Evolutionary conservation across 2,888 invertebrate species (phyloP).

Genomic region (Himalopsyche kuldschensis): DNA sequence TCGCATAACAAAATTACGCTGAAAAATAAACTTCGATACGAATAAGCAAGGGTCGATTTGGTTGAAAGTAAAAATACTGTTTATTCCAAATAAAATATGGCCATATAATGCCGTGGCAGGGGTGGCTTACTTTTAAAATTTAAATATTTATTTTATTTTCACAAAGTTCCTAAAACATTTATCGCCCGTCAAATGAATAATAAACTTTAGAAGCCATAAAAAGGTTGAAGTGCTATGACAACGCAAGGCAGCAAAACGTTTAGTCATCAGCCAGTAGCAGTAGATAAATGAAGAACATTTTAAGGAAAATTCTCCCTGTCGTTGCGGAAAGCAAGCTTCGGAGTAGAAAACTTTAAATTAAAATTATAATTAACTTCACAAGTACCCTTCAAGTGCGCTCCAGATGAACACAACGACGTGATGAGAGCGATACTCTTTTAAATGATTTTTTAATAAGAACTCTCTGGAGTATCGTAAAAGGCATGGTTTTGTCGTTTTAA

Average conservation of each 20-base stretch:
- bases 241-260: constrained; percentile 25
- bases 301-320: constrained; percentile 26
- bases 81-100: not conserved
- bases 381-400: constrained; percentile 26
- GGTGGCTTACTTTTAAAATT: not conserved
- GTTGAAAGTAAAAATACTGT: not conserved
- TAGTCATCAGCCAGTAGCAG: constrained; percentile 26
- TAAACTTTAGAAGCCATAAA: constrained; percentile 19
- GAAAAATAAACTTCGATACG: too few species aligned
- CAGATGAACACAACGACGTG: constrained; percentile 4
- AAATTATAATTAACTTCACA: constrained; percentile 38
- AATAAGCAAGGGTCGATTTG: not conserved
- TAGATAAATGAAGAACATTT: constrained; percentile 18
- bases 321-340: constrained; percentile 22
- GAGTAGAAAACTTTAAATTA: constrained; percentile 39
- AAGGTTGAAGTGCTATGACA: constrained; percentile 7
- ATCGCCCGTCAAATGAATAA: not conserved
- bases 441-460: constrained; percentile 31
- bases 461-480: constrained; percentile 20
- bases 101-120: not conserved
- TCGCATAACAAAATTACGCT: too few species aligned
- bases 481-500: constrained; percentile 14
- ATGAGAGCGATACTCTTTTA: constrained; percentile 20
- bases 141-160: not conserved
- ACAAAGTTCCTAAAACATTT: not conserved